These are phyloP conservation scores for Dynastes grantii DNA, from an alignment of 2,888 invertebrate species.

Conservation along the genomic window DNA sequence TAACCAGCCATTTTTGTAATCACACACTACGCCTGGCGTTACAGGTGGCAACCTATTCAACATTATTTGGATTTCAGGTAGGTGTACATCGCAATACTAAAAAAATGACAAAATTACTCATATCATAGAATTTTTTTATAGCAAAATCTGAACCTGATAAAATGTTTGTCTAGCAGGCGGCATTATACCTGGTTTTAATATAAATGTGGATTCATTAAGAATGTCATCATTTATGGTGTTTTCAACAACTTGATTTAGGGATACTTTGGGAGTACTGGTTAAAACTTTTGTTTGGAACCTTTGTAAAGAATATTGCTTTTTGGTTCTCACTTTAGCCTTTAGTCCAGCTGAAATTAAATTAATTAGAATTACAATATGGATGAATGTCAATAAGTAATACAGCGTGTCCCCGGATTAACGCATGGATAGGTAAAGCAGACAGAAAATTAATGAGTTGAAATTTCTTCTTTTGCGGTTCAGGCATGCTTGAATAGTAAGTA, in stretches of 20 bases:
- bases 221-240: conserved; percentile 18
- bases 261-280: conserved; percentile 52
- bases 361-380: too few species aligned
- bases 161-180: conserved; percentile 91
- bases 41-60: conserved; percentile 78
- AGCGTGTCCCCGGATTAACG: too few species aligned
- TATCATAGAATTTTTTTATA: neutral
- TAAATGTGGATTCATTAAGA: conserved; percentile 72
- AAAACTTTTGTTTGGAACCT: conserved; percentile 28
- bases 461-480: too few species aligned
- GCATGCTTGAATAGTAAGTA: too few species aligned
- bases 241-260: conserved; percentile 58
- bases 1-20: conserved; percentile 86
- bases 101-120: conserved; percentile 53
- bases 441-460: too few species aligned
- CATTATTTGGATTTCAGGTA: conserved; percentile 87
- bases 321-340: conserved; percentile 72
- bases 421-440: too few species aligned
- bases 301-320: conserved; percentile 62
- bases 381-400: too few species aligned
- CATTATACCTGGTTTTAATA: conserved; percentile 80
- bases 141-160: conserved; percentile 79
- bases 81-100: conserved; percentile 85
- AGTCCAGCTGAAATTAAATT: conserved; percentile 69
- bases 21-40: conserved; percentile 76